These are phyloP conservation scores for Ictalurus furcatus DNA, from an alignment of 2,113 vertebrate species.

Conservation along the genomic window DNA sequence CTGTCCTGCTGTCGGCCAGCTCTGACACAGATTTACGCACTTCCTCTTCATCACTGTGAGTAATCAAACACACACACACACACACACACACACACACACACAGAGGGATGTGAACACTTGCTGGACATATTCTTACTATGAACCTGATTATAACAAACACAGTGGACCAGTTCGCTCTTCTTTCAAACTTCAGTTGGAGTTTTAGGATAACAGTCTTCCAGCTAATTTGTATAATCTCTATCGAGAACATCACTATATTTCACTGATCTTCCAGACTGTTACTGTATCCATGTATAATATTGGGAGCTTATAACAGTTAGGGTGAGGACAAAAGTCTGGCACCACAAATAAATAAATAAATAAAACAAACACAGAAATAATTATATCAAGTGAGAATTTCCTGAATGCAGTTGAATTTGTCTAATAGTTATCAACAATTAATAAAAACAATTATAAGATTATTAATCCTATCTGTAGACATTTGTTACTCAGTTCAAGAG, in stretches of 20 bases:
- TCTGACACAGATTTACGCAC: slow-evolving; percentile 88
- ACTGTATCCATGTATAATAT: neutral
- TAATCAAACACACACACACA: slow-evolving; percentile 13
- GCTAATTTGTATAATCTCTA: neutral
- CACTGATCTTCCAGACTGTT: neutral
- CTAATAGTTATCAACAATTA: neutral
- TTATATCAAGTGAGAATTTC: neutral
- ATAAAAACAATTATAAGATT: neutral
- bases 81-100: neutral
- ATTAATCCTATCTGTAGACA: neutral
- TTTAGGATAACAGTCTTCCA: neutral
- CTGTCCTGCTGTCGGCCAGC: slow-evolving; percentile 78
- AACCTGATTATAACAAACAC: neutral
- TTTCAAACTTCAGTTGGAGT: neutral
- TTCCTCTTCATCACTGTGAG: slow-evolving; percentile 90
- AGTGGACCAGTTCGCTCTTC: neutral
- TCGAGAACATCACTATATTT: neutral
- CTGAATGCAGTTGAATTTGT: neutral
- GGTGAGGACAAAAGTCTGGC: neutral
- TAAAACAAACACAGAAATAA: neutral
- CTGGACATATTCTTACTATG: neutral
- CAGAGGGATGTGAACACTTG: neutral
- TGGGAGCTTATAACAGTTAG: neutral
- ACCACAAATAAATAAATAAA: no score
- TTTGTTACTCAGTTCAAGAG: neutral